Evolutionary conservation across 2,113 vertebrate species (phyloP).

Genomic region (Hemiscyllium ocellatum): DNA sequence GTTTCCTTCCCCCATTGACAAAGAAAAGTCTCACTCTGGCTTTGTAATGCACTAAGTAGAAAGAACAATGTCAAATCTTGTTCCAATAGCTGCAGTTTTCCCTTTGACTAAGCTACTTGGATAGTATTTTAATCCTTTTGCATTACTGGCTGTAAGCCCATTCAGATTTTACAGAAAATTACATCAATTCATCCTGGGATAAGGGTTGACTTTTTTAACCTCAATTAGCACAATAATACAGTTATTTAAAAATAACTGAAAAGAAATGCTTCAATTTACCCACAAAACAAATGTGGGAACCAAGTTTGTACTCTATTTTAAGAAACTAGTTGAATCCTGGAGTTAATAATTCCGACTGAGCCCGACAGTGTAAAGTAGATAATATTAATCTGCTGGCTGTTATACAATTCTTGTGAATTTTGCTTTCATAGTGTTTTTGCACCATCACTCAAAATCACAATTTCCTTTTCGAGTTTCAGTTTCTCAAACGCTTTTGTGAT

Average conservation of each 20-base stretch:
- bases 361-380: neutral
- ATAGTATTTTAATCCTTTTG: conserved; percentile 28
- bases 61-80: conserved; percentile 30
- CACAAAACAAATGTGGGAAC: neutral
- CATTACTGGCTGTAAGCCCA: neutral
- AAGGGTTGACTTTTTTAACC: neutral
- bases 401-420: neutral
- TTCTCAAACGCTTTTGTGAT: neutral
- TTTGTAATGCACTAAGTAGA: conserved; percentile 27
- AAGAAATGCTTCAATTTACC: neutral
- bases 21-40: neutral
- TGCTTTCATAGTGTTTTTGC: neutral
- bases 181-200: conserved; percentile 8
- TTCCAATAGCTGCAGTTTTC: neutral
- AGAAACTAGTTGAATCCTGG: neutral
- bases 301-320: neutral
- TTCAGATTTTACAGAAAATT: neutral
- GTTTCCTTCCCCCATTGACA: neutral
- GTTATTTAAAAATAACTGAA: conserved; percentile 25
- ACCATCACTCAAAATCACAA: neutral
- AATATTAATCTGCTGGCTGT: neutral
- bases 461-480: neutral
- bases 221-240: conserved; percentile 28
- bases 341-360: neutral
- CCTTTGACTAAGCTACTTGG: conserved; percentile 26